Evolutionary conservation across 2,888 invertebrate genomes (phyloP).

Genomic region (Tetropium fuscum): DNA sequence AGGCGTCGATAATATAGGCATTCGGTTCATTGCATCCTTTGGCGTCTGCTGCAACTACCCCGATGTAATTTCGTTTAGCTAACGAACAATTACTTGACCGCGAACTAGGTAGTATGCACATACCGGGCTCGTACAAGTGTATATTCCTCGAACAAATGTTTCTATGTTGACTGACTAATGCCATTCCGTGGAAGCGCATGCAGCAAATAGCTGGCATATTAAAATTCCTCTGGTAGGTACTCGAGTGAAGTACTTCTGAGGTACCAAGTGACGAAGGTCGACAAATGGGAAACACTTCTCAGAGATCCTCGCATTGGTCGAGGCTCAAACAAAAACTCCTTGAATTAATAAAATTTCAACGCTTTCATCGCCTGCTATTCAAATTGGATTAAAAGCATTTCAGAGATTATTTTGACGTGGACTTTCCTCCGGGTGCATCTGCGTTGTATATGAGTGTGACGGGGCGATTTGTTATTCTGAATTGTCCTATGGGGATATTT

Average conservation of each 20-base stretch:
- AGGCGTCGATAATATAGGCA: too few species aligned
- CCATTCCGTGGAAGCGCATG: conserved; percentile 15
- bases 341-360: conserved; percentile 12
- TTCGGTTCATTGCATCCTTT: too few species aligned
- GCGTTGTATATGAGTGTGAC: too few species aligned
- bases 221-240: conserved; percentile 12
- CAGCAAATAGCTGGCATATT: conserved; percentile 16
- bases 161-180: conserved; percentile 12
- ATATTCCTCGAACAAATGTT: too few species aligned
- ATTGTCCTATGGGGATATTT: too few species aligned
- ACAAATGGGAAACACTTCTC: conserved; percentile 21
- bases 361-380: conserved; percentile 16
- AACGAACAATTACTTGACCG: too few species aligned
- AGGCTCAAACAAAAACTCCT: conserved; percentile 15
- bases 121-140: too few species aligned
- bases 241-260: conserved; percentile 14
- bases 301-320: conserved; percentile 3
- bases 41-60: too few species aligned
- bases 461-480: too few species aligned
- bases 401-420: conserved; percentile 14
- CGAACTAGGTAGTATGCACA: too few species aligned
- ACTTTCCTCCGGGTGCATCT: too few species aligned
- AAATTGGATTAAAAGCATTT: conserved; percentile 18
- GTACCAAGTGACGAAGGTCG: conserved; percentile 21
- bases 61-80: too few species aligned